Conservation (phyloP, 2,888 invertebrate species). For the Cryptocephalus primarius region DNA sequence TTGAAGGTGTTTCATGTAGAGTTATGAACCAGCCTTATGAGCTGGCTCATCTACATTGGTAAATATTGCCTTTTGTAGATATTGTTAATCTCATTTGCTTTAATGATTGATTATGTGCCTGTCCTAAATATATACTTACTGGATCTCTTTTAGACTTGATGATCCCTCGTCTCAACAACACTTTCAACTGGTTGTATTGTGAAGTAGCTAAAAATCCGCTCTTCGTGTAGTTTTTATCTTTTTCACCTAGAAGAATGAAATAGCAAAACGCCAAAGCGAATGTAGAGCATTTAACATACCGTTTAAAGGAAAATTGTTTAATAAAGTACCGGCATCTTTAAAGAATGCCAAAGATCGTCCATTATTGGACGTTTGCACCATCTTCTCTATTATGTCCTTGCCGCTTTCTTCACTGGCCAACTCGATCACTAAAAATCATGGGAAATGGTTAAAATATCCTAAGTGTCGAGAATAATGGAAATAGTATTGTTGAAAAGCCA, state of each 20-base stretch:
- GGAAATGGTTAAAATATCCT: background rate
- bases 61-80: too few species aligned
- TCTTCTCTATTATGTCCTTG: conserved; percentile 56
- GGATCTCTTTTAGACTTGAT: conserved; percentile 64
- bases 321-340: conserved; percentile 38
- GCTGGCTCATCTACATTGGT: too few species aligned
- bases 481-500: too few species aligned
- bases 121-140: conserved; percentile 34
- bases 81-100: too few species aligned
- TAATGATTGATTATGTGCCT: background rate
- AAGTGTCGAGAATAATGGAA: too few species aligned
- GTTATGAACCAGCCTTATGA: too few species aligned
- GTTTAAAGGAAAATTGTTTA: background rate
- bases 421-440: conserved; percentile 64
- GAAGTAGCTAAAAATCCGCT: conserved; percentile 54
- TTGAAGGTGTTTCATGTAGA: too few species aligned
- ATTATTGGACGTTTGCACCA: conserved; percentile 59
- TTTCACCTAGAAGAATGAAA: conserved; percentile 4
- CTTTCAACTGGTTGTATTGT: conserved; percentile 56
- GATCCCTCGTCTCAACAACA: conserved; percentile 59
- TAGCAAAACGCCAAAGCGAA: background rate
- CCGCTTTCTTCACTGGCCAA: conserved; percentile 88
- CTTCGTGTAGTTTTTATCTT: conserved; percentile 4
- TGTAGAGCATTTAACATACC: background rate
- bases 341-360: conserved; percentile 62